phyloP scores from a whole-genome alignment of 2,113 vertebrate species.

The Poicephalus gulielmi region DNA sequence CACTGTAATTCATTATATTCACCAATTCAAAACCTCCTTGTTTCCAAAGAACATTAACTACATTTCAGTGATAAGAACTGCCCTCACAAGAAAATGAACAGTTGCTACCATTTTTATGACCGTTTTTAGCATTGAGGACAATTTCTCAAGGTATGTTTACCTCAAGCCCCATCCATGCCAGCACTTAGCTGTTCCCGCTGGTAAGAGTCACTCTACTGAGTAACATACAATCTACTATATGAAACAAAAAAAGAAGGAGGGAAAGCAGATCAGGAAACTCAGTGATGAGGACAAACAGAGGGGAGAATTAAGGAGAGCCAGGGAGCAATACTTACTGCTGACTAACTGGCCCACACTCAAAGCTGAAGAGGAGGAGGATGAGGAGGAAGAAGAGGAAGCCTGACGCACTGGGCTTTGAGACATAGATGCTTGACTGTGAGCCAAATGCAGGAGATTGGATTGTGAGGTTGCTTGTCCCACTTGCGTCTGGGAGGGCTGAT shows the following conservation, averaged over 20 bases:
- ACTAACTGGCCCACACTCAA: constrained; percentile 99
- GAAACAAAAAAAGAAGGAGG: neutral
- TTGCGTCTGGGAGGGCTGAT: constrained; percentile 87
- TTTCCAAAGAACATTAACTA: neutral
- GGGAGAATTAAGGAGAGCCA: constrained; percentile 46
- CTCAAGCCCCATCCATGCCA: neutral
- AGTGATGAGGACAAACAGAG: neutral
- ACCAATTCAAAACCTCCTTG: neutral
- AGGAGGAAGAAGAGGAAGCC: constrained; percentile 90
- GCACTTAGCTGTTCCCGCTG: neutral
- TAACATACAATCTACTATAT: neutral
- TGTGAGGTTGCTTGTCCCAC: constrained; percentile 86
- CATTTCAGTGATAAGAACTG: neutral
- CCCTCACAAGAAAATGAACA: neutral
- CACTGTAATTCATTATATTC: neutral
- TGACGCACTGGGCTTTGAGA: constrained; percentile 84
- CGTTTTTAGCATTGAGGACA: neutral
- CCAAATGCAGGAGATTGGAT: constrained; percentile 91
- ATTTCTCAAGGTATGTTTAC: neutral
- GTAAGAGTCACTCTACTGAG: neutral
- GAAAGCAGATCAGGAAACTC: constrained; percentile 16
- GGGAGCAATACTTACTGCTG: constrained; percentile 92
- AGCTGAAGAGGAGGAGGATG: constrained; percentile 94
- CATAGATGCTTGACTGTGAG: constrained; percentile 92
- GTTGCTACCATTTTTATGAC: neutral